Evolutionary conservation across 2,113 vertebrate genomes (phyloP), one percentile per base, ranked within the genome.

Genomic region (Thunnus thynnus): DNA sequence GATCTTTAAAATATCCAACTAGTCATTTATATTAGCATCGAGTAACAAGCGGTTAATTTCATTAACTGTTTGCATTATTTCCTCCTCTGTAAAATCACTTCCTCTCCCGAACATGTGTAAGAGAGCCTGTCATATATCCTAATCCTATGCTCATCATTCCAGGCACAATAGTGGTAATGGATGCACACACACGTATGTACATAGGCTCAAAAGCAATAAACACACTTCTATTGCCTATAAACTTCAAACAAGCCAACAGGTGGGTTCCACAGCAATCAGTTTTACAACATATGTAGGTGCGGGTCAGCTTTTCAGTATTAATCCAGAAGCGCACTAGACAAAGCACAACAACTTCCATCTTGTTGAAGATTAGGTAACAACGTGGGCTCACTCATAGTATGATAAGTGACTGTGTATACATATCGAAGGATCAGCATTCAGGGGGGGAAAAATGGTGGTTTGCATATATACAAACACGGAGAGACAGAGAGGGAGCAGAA

Each of bases 171-270:
- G 10, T 5, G 22, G 11, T 62, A 81, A 73, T 78, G 51, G 56
- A 84, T 84, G 70, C 56, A 76, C 52, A 62, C 54, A 78, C 47
- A 79, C 32, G 36, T 41, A 41, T 41, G 41, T 13, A 56, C 3
- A 8, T 22, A 27, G 14, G 8, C 50, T 66, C 9, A 9, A 58
- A 12, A 60, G 67, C 44, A 66, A 72, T 67, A 55, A 71, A 14
- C 27, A 62, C 27, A 51, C 47, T 66, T 75, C 11, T 51, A 77
- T 6, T 8, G 6, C 52, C 57, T 55, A 75, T 69, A n/a, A 77
- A 82, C 36, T 69, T 58, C 3, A 86, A 85, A 76, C 63, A 30
- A 87, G 57, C n/a, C 30, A 51, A 60, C 6, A 44, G 13, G 18
- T 72, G 16, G 11, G 27, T 20, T 65, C 47, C 9, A 57, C 16